These are phyloP conservation scores for Leucophenga varia DNA, from an alignment of 1,140 invertebrate species.

Conservation along the genomic window DNA sequence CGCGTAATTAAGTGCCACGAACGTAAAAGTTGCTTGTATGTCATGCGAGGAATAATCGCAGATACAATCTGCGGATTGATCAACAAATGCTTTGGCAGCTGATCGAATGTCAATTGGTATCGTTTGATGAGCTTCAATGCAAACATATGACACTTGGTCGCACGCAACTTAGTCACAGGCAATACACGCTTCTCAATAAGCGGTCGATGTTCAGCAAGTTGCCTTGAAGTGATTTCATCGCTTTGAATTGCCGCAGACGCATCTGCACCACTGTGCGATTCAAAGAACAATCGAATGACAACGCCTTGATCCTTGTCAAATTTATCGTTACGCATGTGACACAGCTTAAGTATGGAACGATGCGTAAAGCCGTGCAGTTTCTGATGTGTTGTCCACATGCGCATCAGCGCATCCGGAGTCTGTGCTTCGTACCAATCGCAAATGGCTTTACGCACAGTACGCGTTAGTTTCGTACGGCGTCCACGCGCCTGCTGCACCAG, in stretches of 20 bases:
- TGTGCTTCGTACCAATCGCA: slow-evolving; percentile 35
- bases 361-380: slow-evolving; percentile 21
- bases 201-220: too few relatives aligned
- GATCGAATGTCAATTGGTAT: slow-evolving; percentile 21
- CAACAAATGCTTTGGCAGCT: slow-evolving; percentile 32
- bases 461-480: slow-evolving; percentile 26
- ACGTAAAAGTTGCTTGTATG: slow-evolving; percentile 31
- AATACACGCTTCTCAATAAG: slow-evolving; percentile 3
- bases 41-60: slow-evolving; percentile 29
- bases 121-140: slow-evolving; percentile 29
- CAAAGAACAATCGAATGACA: slow-evolving; percentile 20
- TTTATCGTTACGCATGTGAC: slow-evolving; percentile 23
- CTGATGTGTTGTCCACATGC: slow-evolving; percentile 30
- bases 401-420: slow-evolving; percentile 22
- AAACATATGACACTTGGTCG: background rate
- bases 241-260: slow-evolving; percentile 14
- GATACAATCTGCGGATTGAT: slow-evolving; percentile 10
- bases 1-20: slow-evolving; percentile 18
- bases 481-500: slow-evolving; percentile 24
- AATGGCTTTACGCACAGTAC: slow-evolving; percentile 39
- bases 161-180: slow-evolving; percentile 26
- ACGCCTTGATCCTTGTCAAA: slow-evolving; percentile 17
- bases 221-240: background rate
- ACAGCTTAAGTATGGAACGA: slow-evolving; percentile 28
- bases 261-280: slow-evolving; percentile 17